phyloP scores from a whole-genome alignment of 2,797 vertebrate species.

The Coilia nasus region DNA sequence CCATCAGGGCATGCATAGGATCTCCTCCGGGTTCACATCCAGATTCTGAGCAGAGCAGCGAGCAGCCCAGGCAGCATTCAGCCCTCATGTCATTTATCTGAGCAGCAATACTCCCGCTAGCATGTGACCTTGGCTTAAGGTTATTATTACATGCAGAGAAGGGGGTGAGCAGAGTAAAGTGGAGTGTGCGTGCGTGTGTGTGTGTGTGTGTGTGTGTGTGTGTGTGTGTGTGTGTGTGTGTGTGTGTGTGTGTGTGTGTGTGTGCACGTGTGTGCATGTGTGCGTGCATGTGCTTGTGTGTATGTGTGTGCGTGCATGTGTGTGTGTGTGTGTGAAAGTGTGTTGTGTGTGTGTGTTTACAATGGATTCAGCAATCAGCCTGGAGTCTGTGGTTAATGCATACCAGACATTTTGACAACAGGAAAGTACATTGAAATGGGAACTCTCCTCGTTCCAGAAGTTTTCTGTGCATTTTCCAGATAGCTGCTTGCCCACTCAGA shows the following conservation, averaged over 20 bases:
- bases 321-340: constrained; percentile 36
- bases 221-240: constrained; percentile 36
- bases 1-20: not conserved
- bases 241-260: constrained; percentile 39
- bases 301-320: constrained; percentile 41
- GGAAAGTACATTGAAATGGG: constrained; percentile 78
- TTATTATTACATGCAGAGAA: constrained; percentile 56
- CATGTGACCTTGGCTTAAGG: constrained; percentile 55
- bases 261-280: constrained; percentile 42
- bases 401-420: constrained; percentile 85
- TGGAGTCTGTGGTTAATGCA: constrained; percentile 84
- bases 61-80: not conserved
- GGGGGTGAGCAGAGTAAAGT: not conserved
- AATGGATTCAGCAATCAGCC: constrained; percentile 78
- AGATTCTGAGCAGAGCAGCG: no score
- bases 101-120: constrained; percentile 46
- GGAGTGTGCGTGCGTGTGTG: constrained; percentile 39
- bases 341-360: constrained; percentile 59
- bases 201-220: constrained; percentile 39
- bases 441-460: constrained; percentile 62
- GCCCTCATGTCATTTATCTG: constrained; percentile 23
- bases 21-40: not conserved
- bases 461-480: constrained; percentile 54
- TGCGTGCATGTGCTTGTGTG: constrained; percentile 36
- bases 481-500: constrained; percentile 61